phyloP scores from a whole-genome alignment of 2,113 vertebrate species.

The Athene noctua region DNA sequence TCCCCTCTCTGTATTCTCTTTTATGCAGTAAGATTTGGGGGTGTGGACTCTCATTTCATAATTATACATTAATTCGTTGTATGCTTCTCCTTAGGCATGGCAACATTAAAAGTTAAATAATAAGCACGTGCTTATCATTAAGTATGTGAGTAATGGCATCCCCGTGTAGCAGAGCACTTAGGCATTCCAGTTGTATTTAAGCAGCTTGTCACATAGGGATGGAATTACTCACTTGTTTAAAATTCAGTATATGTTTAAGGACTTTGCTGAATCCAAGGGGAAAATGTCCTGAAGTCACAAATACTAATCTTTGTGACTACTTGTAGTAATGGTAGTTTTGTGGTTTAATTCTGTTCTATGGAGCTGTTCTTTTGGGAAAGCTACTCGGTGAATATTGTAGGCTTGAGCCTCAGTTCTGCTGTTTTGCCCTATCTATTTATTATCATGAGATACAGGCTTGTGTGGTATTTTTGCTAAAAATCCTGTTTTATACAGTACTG shows the following conservation, averaged over 20 bases:
- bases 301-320: neutral
- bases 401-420: neutral
- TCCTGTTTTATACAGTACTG: neutral
- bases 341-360: neutral
- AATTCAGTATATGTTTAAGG: neutral
- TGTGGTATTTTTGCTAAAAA: neutral
- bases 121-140: neutral
- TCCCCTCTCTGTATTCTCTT: neutral
- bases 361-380: neutral
- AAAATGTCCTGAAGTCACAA: neutral
- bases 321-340: neutral
- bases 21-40: neutral
- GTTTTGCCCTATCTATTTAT: neutral
- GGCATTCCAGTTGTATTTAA: neutral
- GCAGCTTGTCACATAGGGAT: neutral
- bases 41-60: neutral
- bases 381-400: neutral
- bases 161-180: neutral
- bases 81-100: neutral
- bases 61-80: neutral
- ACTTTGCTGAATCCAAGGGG: neutral
- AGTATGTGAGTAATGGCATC: conserved; percentile 1
- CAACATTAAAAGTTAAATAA: conserved; percentile 18
- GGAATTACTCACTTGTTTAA: conserved; percentile 24
- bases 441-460: neutral